These are phyloP conservation scores for Labroides dimidiatus DNA, from an alignment of 2,797 vertebrate species.

Conservation along the genomic window DNA sequence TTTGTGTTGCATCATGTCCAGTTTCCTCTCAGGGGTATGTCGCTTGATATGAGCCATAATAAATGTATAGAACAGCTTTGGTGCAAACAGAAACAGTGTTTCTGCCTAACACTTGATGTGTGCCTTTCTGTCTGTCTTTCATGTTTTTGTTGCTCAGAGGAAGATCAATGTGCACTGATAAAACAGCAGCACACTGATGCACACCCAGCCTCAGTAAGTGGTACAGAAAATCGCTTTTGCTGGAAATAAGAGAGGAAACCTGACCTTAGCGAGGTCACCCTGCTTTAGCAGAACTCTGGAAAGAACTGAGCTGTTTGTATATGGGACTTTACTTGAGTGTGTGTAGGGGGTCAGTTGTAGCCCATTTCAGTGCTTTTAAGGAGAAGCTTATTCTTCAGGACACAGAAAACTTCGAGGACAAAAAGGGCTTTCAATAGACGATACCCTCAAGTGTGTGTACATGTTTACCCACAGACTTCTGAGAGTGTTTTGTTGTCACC, in stretches of 20 bases:
- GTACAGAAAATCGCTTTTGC: slow-evolving; percentile 39
- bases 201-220: slow-evolving; percentile 20
- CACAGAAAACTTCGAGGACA: slow-evolving; percentile 66
- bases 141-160: slow-evolving; percentile 10
- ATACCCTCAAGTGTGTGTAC: slow-evolving; percentile 13
- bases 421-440: slow-evolving; percentile 46
- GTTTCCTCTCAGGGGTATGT: slow-evolving; percentile 13
- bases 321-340: background rate
- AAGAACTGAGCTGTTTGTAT: slow-evolving; percentile 9
- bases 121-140: slow-evolving; percentile 19
- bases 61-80: slow-evolving; percentile 25
- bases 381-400: slow-evolving; percentile 74
- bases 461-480: background rate
- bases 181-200: background rate
- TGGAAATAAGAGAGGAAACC: slow-evolving; percentile 47
- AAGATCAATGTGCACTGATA: slow-evolving; percentile 17
- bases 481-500: background rate
- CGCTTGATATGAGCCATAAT: slow-evolving; percentile 16
- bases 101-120: slow-evolving; percentile 15
- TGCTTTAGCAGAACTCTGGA: slow-evolving; percentile 41
- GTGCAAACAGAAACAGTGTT: background rate
- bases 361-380: slow-evolving; percentile 66
- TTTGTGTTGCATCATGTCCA: slow-evolving; percentile 21
- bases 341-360: slow-evolving; percentile 38
- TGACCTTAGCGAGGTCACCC: slow-evolving; percentile 54